phyloP scores from a whole-genome alignment of 2,113 vertebrate genomes.

The Myanophis thanlyinensis region DNA sequence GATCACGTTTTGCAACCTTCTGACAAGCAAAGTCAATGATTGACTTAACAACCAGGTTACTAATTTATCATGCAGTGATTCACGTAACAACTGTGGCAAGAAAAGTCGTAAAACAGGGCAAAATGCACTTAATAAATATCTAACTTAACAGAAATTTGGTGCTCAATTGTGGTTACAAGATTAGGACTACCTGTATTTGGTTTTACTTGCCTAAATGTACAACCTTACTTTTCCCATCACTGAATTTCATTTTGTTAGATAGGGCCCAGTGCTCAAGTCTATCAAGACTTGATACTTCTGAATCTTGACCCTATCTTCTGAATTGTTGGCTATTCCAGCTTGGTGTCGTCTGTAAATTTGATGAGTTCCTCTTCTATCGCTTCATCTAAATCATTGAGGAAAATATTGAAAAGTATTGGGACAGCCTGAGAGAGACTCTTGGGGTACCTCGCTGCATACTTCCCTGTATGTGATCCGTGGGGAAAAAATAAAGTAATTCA shows the following conservation, averaged over 20 bases:
- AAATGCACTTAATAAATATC: not conserved
- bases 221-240: not conserved
- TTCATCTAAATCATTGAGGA: not conserved
- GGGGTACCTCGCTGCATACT: not conserved
- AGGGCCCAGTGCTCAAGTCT: not conserved
- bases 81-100: not conserved
- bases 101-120: not conserved
- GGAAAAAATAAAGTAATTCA: conserved; percentile 13
- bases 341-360: not conserved
- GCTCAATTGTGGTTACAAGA: not conserved
- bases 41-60: not conserved
- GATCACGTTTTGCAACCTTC: not conserved
- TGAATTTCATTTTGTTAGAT: not conserved
- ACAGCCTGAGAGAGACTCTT: not conserved
- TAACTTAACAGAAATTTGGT: not conserved
- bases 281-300: not conserved
- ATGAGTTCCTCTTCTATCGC: not conserved
- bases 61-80: not conserved
- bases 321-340: not conserved
- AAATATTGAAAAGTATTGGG: not conserved
- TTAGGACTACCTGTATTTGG: not conserved
- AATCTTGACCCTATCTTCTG: not conserved
- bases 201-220: not conserved
- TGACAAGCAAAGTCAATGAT: not conserved
- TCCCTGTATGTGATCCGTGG: not conserved